Evolutionary conservation across 1,140 invertebrate species (phyloP).

Genomic region (Samia ricini): DNA sequence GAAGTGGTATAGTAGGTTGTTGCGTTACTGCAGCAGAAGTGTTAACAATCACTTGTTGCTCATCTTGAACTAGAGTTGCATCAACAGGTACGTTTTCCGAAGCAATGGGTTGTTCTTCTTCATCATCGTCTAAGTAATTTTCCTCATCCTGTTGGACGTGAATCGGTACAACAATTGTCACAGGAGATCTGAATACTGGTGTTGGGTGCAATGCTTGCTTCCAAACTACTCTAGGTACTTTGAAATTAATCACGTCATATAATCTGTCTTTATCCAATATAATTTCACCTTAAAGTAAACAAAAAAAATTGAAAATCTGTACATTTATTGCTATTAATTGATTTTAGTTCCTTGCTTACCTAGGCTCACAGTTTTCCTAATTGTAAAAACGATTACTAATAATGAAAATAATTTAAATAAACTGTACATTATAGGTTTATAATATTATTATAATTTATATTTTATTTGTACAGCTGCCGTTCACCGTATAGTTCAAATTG

Average conservation of each 20-base stretch:
- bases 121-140: slow-evolving; percentile 29
- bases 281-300: slow-evolving; percentile 42
- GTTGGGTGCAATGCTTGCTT: slow-evolving; percentile 51
- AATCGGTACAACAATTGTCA: slow-evolving; percentile 58
- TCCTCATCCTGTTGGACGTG: slow-evolving; percentile 43
- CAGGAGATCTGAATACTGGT: slow-evolving; percentile 56
- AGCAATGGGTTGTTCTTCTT: slow-evolving; percentile 29
- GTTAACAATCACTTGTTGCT: slow-evolving; percentile 17
- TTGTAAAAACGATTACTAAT: slow-evolving; percentile 1
- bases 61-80: slow-evolving; percentile 21
- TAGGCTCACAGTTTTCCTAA: background rate
- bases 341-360: slow-evolving; percentile 12
- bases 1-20: slow-evolving; percentile 25
- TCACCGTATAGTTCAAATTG: slow-evolving; percentile 56
- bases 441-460: background rate
- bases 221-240: slow-evolving; percentile 54
- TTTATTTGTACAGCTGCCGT: slow-evolving; percentile 22
- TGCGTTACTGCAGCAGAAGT: slow-evolving; percentile 18
- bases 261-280: slow-evolving; percentile 40
- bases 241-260: slow-evolving; percentile 53
- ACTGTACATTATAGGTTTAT: slow-evolving; percentile 8
- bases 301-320: background rate
- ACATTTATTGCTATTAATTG: background rate
- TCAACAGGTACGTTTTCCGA: slow-evolving; percentile 23
- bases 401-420: slow-evolving; percentile 11